Base-by-base conservation (phyloP, 53 echinoderm and acorn worm species). In the Arbacia lixula region DNA sequence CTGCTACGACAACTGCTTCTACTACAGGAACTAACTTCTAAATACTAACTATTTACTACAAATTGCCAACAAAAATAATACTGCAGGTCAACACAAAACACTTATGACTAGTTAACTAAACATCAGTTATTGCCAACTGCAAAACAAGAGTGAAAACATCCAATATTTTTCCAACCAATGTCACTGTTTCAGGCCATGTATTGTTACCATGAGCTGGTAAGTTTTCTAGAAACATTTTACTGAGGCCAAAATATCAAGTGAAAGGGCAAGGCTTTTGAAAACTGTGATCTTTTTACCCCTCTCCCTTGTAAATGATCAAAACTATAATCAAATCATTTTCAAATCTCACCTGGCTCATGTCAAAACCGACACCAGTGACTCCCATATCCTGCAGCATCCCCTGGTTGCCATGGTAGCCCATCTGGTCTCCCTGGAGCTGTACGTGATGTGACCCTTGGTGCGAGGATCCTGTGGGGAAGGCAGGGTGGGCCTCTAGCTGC, bases 311-410 rank as follows among this genome's bases (percentile, higher is more conserved):
- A 32, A 63, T 63, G 30, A 63, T 46, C 14, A 46, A 10, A 10
- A 46, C 14, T 46, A 46, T 46, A 10, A 46, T 46, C 14, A 46
- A n/a, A n/a, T n/a, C n/a, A n/a, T n/a, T n/a, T n/a, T n/a, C n/a
- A 27, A 43, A 25, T 52, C 53, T 53, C 52, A 54, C 74, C 49
- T 74, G 74, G 32, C 46, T 74, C 2, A 74, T 29, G 3, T 74
- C 43, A 0, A 43, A 39, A 12, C 71, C 74, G 30, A 53, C 9
- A 19, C 38, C n/a, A 2, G 25, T 60, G 38, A 10, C 26, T 12
- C 77, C 77, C n/a, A n/a, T n/a, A 60, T 77, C 58, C 12, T 12
- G 39, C 58, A 77, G 56, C 77, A 37, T 38, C 37, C 14, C 14
- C 21, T 60, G 77, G 58, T 58, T 58, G 37, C 25, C 29, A 25